A percentile compares a stretch with the other conserved stretches of the same genome.
phyloP scores from a whole-genome alignment of 2,888 invertebrate species.

The Catocala fraxini region DNA sequence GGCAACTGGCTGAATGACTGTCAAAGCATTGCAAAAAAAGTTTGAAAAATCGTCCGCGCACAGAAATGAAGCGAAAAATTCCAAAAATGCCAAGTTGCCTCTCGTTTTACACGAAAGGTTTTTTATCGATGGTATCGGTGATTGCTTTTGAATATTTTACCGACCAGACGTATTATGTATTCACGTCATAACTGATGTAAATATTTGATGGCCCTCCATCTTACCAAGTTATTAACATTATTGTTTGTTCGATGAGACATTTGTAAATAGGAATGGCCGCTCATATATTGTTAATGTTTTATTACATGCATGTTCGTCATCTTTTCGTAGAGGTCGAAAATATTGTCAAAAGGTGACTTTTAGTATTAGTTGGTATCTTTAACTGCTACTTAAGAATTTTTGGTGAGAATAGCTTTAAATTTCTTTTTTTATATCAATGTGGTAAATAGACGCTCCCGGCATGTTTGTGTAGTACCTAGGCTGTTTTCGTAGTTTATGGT shows the following conservation, averaged over 20 bases:
- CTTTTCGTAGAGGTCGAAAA: constrained; percentile 8
- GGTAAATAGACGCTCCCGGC: too few relatives aligned
- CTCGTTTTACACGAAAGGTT: constrained; percentile 64
- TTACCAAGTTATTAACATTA: constrained; percentile 59
- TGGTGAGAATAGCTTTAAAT: constrained; percentile 6
- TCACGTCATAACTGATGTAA: constrained; percentile 60
- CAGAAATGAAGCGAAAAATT: constrained; percentile 62
- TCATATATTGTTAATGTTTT: constrained; percentile 31
- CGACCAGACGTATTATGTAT: constrained; percentile 63
- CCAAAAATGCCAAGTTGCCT: constrained; percentile 62
- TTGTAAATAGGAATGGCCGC: constrained; percentile 34
- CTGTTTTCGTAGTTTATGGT: too few relatives aligned
- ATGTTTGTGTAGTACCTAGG: too few relatives aligned
- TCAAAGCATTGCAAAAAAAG: constrained; percentile 45
- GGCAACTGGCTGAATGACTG: constrained; percentile 56
- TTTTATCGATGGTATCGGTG: constrained; percentile 64
- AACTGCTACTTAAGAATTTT: constrained; percentile 11
- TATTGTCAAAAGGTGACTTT: constrained; percentile 20
- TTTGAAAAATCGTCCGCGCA: constrained; percentile 36
- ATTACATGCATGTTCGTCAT: constrained; percentile 17
- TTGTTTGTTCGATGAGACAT: constrained; percentile 53
- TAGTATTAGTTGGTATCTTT: constrained; percentile 16
- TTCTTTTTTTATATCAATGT: background rate
- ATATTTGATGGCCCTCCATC: constrained; percentile 55
- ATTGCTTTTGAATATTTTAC: constrained; percentile 73